These are phyloP conservation scores for Dimorphilus gyrociliatus DNA, from an alignment of 2,888 invertebrate species.

Conservation along the genomic window DNA sequence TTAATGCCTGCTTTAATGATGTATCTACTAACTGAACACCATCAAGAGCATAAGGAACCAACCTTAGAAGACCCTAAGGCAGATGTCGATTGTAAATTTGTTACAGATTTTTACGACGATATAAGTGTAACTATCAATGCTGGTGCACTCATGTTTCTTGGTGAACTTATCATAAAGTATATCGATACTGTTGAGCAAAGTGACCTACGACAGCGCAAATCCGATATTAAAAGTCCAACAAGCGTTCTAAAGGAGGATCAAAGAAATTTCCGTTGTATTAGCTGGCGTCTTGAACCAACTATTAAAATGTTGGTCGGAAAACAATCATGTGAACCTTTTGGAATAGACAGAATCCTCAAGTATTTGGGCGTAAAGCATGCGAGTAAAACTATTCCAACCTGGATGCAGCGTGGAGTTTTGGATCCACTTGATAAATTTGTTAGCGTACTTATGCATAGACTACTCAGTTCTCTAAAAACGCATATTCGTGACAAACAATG, in stretches of 20 bases:
- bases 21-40: conserved; percentile 77
- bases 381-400: conserved; percentile 93
- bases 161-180: conserved; percentile 88
- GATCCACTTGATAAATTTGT: conserved; percentile 81
- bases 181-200: too few species aligned
- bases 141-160: conserved; percentile 91
- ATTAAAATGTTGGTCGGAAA: conserved; percentile 22
- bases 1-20: conserved; percentile 79
- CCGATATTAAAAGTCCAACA: conserved; percentile 24
- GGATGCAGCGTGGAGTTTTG: conserved; percentile 94
- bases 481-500: too few species aligned
- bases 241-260: conserved; percentile 50
- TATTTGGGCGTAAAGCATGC: conserved; percentile 94
- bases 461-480: conserved; percentile 8
- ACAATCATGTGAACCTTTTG: conserved; percentile 73
- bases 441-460: conserved; percentile 27
- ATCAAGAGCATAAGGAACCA: conserved; percentile 49
- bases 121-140: conserved; percentile 92
- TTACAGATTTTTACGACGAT: conserved; percentile 95
- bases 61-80: conserved; percentile 47
- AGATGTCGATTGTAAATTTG: conserved; percentile 83
- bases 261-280: conserved; percentile 75
- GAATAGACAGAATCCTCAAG: conserved; percentile 92
- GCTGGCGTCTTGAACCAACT: conserved; percentile 82
- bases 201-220: conserved; percentile 43